Percentiles rank a stretch among this genome's conserved stretches.
Conservation (phyloP, 2,888 invertebrate species). For the Drosophila falleni region DNA sequence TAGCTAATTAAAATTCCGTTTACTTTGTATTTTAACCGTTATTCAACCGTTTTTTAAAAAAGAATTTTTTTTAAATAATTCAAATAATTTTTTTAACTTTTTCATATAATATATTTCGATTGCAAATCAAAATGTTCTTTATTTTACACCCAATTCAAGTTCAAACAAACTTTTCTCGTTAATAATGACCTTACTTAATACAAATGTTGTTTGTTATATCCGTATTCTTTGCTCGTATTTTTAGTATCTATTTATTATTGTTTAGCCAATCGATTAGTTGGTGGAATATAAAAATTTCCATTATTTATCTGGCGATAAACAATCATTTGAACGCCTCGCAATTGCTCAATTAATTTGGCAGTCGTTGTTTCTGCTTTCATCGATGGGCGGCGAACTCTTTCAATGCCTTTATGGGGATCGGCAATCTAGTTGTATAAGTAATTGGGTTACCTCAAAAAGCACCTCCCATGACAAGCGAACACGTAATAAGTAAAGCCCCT, state of each 20-base stretch:
- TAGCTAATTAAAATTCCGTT: background rate
- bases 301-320: constrained; percentile 20
- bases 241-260: constrained; percentile 8
- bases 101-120: background rate
- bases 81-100: too few species aligned
- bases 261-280: constrained; percentile 14
- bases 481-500: constrained; percentile 30
- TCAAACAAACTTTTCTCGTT: constrained; percentile 4
- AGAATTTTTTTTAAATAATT: too few species aligned
- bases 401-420: constrained; percentile 6
- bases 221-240: constrained; percentile 9
- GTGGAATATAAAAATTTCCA: constrained; percentile 19
- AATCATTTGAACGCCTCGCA: constrained; percentile 25
- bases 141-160: constrained; percentile 1
- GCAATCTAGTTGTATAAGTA: constrained; percentile 21
- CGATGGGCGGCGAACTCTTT: background rate
- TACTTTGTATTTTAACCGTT: background rate
- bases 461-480: constrained; percentile 8
- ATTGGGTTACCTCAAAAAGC: constrained; percentile 37
- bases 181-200: constrained; percentile 21
- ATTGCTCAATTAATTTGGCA: constrained; percentile 40
- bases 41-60: background rate
- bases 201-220: constrained; percentile 10
- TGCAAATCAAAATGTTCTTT: background rate
- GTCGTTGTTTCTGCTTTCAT: constrained; percentile 6